Base-by-base conservation (phyloP, 2,888 invertebrate genomes). In the Strigamia maritima region DNA sequence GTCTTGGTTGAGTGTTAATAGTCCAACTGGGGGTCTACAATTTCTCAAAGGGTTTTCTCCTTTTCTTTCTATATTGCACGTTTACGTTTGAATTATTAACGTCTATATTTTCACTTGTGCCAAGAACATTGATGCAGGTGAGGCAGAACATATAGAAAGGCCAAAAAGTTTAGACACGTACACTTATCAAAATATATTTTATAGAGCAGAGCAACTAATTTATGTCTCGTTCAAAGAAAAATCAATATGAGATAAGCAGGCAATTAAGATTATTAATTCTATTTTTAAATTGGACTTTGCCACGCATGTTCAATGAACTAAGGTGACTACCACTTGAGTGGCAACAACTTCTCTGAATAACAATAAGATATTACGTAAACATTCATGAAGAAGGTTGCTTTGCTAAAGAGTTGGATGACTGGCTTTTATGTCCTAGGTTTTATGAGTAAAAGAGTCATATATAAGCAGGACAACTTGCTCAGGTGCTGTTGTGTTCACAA, bases 321-420 rank as follows among this genome's bases (percentile, higher is more conserved):
- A 65, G 65, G 65, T 65, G 65, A 65, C 65, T 65, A 65, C 65
- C 28, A 65, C 65, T 65, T 26, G 65, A 65, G 65, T 65, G 65
- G 65, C 65, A 65, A 65, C 65, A 26, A 10, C 65, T 26, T 65
- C 28, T 65, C 26, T 65, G 65, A 65, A 65, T 65, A 65, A 26
- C 65, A 65, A 65, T 65, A 26, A 26, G 28, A 26, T 12, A 65
- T 65, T 65, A 65, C 24, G 65, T 65, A 65, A 24, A 65, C 26
- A 26, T 65, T 65, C 65, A 65, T 26, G 65, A 10, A 28, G 65
- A 24, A 65, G 24, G 24, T 10, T 65, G 65, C 65, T 65, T 49
- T 49, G 49, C n/a, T 19, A n/a, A 49, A 19, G 49, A 65, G 65
- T 26, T 24, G 65, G 65, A 6, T 65, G 65, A 26, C 26, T 65